Evolutionary conservation across 1,140 invertebrate genomes (phyloP).

Genomic region (Cephus cinctus): DNA sequence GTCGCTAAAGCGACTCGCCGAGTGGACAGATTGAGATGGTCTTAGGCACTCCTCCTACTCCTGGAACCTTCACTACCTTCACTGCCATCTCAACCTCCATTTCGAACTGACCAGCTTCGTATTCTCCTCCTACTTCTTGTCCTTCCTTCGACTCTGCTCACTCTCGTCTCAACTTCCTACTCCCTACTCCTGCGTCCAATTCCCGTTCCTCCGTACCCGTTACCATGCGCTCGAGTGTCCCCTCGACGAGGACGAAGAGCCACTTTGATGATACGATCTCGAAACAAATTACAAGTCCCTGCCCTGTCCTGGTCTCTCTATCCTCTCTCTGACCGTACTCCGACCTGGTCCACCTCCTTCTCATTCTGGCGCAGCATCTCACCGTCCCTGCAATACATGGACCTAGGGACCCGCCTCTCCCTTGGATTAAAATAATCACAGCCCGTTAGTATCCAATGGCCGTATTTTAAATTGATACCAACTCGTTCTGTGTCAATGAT

Average conservation of each 20-base stretch:
- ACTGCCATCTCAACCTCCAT: too few species aligned
- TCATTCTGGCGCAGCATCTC: conserved; percentile 11
- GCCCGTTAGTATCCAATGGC: conserved; percentile 29
- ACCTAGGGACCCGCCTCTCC: conserved; percentile 27
- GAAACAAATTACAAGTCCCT: conserved; percentile 51
- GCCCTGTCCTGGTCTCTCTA: conserved; percentile 19
- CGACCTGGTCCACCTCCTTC: conserved; percentile 10
- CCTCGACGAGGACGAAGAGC: conserved; percentile 33
- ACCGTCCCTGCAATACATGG: too few species aligned
- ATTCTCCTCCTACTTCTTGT: too few species aligned
- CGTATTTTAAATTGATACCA: conserved; percentile 22
- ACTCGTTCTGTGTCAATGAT: not conserved
- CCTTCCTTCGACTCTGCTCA: not conserved
- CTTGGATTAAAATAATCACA: conserved; percentile 35
- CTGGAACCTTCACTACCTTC: too few species aligned
- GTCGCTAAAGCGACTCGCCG: conserved; percentile 28
- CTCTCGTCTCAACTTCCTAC: not conserved
- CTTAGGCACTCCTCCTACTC: conserved; percentile 14
- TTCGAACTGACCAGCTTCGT: too few species aligned
- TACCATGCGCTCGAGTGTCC: conserved; percentile 16
- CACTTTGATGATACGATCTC: conserved; percentile 53
- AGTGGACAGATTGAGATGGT: conserved; percentile 25
- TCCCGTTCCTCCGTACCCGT: conserved; percentile 6
- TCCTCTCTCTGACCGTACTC: too few species aligned
- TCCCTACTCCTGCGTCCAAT: not conserved